Base-by-base conservation (phyloP, 2,888 invertebrate genomes). In the Dascillus cervinus region DNA sequence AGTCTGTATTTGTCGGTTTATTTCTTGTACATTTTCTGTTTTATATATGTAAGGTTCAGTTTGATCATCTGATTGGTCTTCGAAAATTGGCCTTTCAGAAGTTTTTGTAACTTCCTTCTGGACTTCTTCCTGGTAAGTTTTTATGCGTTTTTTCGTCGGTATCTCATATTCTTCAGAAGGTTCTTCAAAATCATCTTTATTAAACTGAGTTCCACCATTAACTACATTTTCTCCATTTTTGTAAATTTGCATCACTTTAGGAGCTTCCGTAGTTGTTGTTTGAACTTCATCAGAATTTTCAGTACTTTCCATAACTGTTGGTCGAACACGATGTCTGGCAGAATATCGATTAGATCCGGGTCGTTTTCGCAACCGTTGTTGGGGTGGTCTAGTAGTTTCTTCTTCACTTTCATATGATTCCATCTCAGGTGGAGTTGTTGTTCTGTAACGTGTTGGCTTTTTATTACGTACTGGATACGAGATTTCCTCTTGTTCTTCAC, bases 401-500 rank as follows among this genome's bases (percentile, higher is more conserved):
- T 17, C 14, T 10, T 6, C n/a, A 12, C 22, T 15, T 27, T 39
- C 36, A 8, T 8, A 30, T 3, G 26, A 6, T 28, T 26, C 22
- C 25, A 24, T 11, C 5, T 28, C 12, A 3, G 33, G 24, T 9
- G 33, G 12, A 28, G 17, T 22, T 14, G 39, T 39, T 3, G 36
- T 30, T 30, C 27, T 26, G n/a, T 29, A 11, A 13, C 39, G 23
- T 11, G 39, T 43, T 11, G 47, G 38, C 32, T 44, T 42, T 5
- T 43, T 52, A 40, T 44, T 48, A 41, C 30, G 37, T 21, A 26
- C 47, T 34, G 39, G 41, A 25, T 43, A 43, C 8, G 27, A 24
- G n/a, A n/a, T 31, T 31, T 47, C 37, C 2, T 42, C 39, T n/a
- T 31, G 38, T 26, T 39, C 38, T 41, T 50, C 47, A 4, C 36